Percentiles rank a stretch among this genome's conserved stretches.
These are phyloP conservation scores for Luidia sarsii DNA, from an alignment of 53 echinoderm and acorn worm species.

Conservation along the genomic window DNA sequence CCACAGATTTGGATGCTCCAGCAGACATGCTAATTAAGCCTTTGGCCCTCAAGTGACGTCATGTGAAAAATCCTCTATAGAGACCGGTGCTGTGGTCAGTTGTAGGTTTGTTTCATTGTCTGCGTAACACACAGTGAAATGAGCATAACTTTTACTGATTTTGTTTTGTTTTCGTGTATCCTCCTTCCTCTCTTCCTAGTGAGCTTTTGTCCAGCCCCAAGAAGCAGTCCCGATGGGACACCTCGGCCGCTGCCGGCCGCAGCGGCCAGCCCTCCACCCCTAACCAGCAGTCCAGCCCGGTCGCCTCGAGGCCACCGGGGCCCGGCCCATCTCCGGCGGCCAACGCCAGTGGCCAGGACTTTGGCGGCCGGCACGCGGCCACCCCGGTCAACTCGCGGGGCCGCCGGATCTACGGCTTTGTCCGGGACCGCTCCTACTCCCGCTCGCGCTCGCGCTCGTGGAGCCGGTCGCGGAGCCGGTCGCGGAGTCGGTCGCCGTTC, in stretches of 20 bases:
- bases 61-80: too few species aligned
- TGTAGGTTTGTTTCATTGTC: too few species aligned
- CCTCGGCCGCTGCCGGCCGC: background rate
- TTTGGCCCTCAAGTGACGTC: too few species aligned
- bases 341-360: slow-evolving; percentile 27
- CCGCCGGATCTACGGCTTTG: slow-evolving; percentile 46
- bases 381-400: slow-evolving; percentile 41
- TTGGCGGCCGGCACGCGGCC: slow-evolving; percentile 11
- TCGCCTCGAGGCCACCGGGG: too few species aligned
- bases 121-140: too few species aligned
- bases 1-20: too few species aligned
- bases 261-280: too few species aligned
- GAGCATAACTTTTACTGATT: too few species aligned
- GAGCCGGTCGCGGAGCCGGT: slow-evolving; percentile 63
- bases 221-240: slow-evolving; percentile 51
- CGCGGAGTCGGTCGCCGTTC: slow-evolving; percentile 62
- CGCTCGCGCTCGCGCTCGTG: slow-evolving; percentile 64
- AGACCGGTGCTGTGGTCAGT: too few species aligned
- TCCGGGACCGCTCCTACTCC: slow-evolving; percentile 55
- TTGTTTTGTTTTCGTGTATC: background rate
- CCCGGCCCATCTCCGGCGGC: too few species aligned
- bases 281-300: background rate
- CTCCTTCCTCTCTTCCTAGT: too few species aligned
- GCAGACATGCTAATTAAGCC: too few species aligned
- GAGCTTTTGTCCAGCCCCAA: slow-evolving; percentile 32